These are phyloP conservation scores for Eulemur albifrons DNA, from an alignment of 2,797 vertebrate genomes.

Conservation along the genomic window DNA sequence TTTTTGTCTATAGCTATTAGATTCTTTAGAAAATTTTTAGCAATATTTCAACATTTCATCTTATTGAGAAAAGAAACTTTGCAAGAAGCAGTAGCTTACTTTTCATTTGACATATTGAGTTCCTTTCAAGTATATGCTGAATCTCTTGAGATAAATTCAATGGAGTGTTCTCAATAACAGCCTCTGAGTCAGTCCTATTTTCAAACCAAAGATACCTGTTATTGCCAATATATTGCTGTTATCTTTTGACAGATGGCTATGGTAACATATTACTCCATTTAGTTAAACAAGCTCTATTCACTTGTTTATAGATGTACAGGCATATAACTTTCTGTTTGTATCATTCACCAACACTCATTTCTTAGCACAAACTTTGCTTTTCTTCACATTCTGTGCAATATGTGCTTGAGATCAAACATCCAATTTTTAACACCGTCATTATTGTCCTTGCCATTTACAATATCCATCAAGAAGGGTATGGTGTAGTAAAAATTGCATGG, in stretches of 20 bases:
- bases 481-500: neutral
- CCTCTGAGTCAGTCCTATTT: slow-evolving; percentile 68
- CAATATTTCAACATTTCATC: slow-evolving; percentile 49
- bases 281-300: slow-evolving; percentile 76
- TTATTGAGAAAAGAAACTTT: slow-evolving; percentile 21
- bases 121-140: slow-evolving; percentile 46
- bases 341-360: slow-evolving; percentile 69
- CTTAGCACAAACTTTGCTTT: slow-evolving; percentile 29
- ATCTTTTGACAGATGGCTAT: slow-evolving; percentile 63
- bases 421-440: neutral
- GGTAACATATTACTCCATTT: slow-evolving; percentile 75
- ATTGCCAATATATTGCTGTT: slow-evolving; percentile 68
- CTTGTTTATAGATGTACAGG: slow-evolving; percentile 35
- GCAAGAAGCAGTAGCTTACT: slow-evolving; percentile 29
- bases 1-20: neutral
- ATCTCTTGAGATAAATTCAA: slow-evolving; percentile 59
- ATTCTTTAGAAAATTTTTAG: slow-evolving; percentile 48
- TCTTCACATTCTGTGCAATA: slow-evolving; percentile 55
- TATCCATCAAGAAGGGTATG: neutral
- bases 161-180: slow-evolving; percentile 42
- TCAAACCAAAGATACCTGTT: slow-evolving; percentile 73
- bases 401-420: slow-evolving; percentile 55
- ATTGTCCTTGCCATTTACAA: slow-evolving; percentile 8
- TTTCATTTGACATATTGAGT: slow-evolving; percentile 59
- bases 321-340: slow-evolving; percentile 69